Base-by-base conservation (phyloP, 2,113 vertebrate species). In the Dipodomys stephensi region DNA sequence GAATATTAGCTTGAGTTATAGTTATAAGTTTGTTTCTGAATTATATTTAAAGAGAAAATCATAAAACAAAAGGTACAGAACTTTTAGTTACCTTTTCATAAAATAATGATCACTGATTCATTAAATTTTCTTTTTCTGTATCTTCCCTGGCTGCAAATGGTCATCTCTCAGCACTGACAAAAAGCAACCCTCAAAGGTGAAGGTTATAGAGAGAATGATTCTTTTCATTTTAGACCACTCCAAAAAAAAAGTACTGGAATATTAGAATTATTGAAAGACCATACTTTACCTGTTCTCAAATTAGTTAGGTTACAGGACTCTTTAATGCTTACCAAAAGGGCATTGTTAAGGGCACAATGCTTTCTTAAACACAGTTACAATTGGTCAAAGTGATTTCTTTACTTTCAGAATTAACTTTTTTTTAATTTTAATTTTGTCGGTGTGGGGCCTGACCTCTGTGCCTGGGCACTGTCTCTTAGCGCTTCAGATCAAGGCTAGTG, bases 41-140 rank as follows among this genome's bases (percentile, higher is more conserved):
- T 90, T 95, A 76, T n/a, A 79, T 57, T 85, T 91, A 95, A 90
- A 19, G 35, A 68, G 15, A 94, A 80, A 77, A 87, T 92, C 35
- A 83, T 89, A 25, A 83, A 76, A 65, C 19, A 72, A 64, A 30
- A 73, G 86, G 15, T 39, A 79, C 4, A 88, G 13, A 93, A 81
- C 11, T 80, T 57, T 94, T 27, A 53, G 35, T 4, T 0, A 4
- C 1, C 67, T 69, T 87, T 88, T 13, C 39, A 89, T 90, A 68
- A 80, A 93, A 69, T 95, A 88, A 4, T 8, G 60, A 27, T 87
- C 93, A 39, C 30, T 4, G 20, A 77, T 60, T 95, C 83, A 76
- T 90, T 89, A 83, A 57, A 4, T 78, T 81, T 23, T 95, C 30
- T 87, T 18, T 79, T 44, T 85, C 60, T 19, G 20, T 16, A 62